phyloP scores from a whole-genome alignment of 2,113 vertebrate species.

The Lepus timidus region DNA sequence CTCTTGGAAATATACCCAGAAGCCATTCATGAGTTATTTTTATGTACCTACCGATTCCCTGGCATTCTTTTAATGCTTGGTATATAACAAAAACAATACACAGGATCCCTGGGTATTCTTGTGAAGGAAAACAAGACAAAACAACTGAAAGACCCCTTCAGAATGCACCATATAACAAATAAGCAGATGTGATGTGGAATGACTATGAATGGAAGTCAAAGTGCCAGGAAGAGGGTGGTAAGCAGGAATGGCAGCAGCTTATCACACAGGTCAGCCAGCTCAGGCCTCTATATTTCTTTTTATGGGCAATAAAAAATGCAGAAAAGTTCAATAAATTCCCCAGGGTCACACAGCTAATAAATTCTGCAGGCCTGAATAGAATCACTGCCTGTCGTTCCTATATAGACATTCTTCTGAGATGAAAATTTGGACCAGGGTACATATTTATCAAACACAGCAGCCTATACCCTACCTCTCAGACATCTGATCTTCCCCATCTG shows the following conservation, averaged over 20 bases:
- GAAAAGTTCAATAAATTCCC: slow-evolving; percentile 10
- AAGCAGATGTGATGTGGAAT: neutral
- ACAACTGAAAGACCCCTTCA: neutral
- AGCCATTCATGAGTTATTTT: neutral
- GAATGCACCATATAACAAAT: neutral
- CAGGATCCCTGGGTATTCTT: neutral
- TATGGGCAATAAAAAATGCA: neutral
- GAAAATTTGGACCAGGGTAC: neutral
- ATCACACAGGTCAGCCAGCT: neutral
- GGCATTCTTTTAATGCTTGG: neutral
- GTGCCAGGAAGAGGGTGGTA: neutral
- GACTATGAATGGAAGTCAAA: neutral
- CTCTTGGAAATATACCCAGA: neutral
- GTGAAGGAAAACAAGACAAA: neutral
- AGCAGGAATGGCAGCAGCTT: neutral
- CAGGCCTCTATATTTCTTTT: neutral
- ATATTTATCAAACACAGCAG: slow-evolving; percentile 7
- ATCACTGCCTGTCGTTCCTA: neutral
- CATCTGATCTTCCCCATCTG: slow-evolving; percentile 14
- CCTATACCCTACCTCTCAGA: neutral
- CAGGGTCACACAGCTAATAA: neutral
- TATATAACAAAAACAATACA: neutral
- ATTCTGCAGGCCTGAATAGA: neutral
- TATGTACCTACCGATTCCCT: neutral
- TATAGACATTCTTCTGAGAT: neutral